Evolutionary conservation across 2,888 invertebrate species (phyloP).

Genomic region (Leptinotarsa haldemani): DNA sequence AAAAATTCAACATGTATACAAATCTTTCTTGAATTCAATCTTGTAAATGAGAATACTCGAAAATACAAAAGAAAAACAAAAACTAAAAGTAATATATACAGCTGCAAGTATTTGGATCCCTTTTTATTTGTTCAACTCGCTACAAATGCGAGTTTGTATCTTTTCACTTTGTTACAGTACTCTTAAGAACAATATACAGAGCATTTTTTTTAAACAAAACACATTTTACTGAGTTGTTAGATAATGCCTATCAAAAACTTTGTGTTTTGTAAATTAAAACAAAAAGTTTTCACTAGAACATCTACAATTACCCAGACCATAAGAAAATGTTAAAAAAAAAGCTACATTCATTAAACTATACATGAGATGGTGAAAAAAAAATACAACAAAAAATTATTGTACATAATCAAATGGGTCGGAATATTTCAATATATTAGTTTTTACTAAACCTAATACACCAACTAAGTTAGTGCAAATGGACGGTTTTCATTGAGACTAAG

Average conservation of each 20-base stretch:
- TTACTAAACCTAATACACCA: conserved; percentile 54
- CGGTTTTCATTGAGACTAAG: conserved; percentile 62
- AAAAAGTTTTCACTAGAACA: no score
- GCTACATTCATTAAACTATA: conserved; percentile 1
- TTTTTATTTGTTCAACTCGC: conserved; percentile 17
- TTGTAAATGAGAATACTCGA: conserved; percentile 8
- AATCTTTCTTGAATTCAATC: conserved; percentile 50
- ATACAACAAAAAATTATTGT: conserved; percentile 28
- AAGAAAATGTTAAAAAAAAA: background rate
- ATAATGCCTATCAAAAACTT: no score
- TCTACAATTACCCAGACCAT: no score
- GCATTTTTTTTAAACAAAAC: background rate
- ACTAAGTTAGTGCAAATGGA: conserved; percentile 61
- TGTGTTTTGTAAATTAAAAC: no score
- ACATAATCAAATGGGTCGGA: conserved; percentile 26
- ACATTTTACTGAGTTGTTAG: background rate
- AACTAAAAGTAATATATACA: conserved; percentile 36
- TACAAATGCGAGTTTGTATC: background rate
- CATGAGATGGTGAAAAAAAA: conserved; percentile 21
- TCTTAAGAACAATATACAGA: conserved; percentile 1
- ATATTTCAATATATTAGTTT: conserved; percentile 47
- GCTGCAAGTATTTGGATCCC: conserved; percentile 25
- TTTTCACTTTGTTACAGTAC: background rate
- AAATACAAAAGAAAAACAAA: conserved; percentile 16
- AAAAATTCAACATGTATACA: conserved; percentile 61